Percentiles rank a stretch among this genome's conserved stretches.
phyloP scores from a whole-genome alignment of 2,888 invertebrate species.

The Latrodectus hesperus region DNA sequence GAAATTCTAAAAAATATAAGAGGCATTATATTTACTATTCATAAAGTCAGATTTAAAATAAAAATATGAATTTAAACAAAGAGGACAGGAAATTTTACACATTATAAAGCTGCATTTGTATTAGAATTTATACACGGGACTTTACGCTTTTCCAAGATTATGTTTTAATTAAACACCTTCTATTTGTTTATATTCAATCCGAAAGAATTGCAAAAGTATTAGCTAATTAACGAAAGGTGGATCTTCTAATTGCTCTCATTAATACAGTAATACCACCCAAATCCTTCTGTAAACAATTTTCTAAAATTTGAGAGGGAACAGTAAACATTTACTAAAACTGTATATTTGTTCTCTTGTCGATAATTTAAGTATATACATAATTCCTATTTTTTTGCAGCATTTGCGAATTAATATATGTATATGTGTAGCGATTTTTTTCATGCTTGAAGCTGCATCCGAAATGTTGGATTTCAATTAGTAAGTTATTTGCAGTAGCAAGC shows the following conservation, averaged over 20 bases:
- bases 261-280: slow-evolving; percentile 61
- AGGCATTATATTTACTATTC: not conserved
- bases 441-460: slow-evolving; percentile 52
- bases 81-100: not conserved
- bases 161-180: slow-evolving; percentile 67
- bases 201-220: slow-evolving; percentile 67
- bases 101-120: slow-evolving; percentile 58
- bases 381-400: slow-evolving; percentile 49
- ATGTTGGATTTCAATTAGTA: slow-evolving; percentile 69
- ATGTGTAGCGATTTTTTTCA: slow-evolving; percentile 36
- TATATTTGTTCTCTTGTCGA: slow-evolving; percentile 65
- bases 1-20: not conserved
- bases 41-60: not conserved
- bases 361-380: slow-evolving; percentile 69
- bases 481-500: slow-evolving; percentile 60
- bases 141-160: slow-evolving; percentile 63
- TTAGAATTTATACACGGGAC: slow-evolving; percentile 50
- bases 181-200: slow-evolving; percentile 61
- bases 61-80: not conserved
- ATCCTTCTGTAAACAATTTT: slow-evolving; percentile 67
- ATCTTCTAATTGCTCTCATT: slow-evolving; percentile 68
- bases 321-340: slow-evolving; percentile 67
- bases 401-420: slow-evolving; percentile 36
- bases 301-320: slow-evolving; percentile 53
- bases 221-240: slow-evolving; percentile 68